Base-by-base conservation (phyloP, 2,797 vertebrate species). In the Ciconia nigra region DNA sequence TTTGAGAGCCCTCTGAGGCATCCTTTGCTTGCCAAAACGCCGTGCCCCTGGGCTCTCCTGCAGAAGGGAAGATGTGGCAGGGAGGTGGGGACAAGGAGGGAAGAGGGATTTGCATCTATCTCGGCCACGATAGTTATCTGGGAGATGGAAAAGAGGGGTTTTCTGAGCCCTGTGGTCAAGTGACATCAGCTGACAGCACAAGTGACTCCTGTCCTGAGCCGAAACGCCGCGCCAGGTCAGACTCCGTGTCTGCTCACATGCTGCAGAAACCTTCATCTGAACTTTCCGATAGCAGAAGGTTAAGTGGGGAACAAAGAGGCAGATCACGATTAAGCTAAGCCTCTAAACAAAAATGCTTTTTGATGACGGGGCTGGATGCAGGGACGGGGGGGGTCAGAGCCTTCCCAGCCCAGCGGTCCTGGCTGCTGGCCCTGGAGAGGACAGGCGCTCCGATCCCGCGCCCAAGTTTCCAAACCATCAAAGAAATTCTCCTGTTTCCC, bases 321-420 rank as follows among this genome's bases (percentile, higher is more conserved):
- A 95, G 92, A 96, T 92, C 95, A 92, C 1, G 84, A 96, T 96
- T 96, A 93, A 92, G 94, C 87, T 95, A 95, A 96, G 97, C 94
- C 92, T 96, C 94, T 91, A 92, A 96, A 95, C 89, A 96, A 94
- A 94, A 97, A 85, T 90, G 95, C 91, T 92, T 96, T 95, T 87
- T 89, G 88, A 96, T 89, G 93, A 93, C 5, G 0, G 74, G 39
- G 89, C 84, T 95, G 90, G 78, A 83, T 61, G 61, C 86, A 92
- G 90, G 67, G 86, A 79, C 2, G 1, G 35, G 39, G 41, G 41
- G 81, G 83, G 85, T 89, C 26, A 16, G 88, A 94, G 78, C 81
- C 91, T 97, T 95, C 97, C 93, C 89, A 94, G 71, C 73, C 76
- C 72, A 55, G 69, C 21, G 2, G 78, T 59, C 81, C 74, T 41